Evolutionary conservation across 1,140 invertebrate species (phyloP), one percentile per base, ranked within the genome.

Genomic region (Melitaea cinxia): DNA sequence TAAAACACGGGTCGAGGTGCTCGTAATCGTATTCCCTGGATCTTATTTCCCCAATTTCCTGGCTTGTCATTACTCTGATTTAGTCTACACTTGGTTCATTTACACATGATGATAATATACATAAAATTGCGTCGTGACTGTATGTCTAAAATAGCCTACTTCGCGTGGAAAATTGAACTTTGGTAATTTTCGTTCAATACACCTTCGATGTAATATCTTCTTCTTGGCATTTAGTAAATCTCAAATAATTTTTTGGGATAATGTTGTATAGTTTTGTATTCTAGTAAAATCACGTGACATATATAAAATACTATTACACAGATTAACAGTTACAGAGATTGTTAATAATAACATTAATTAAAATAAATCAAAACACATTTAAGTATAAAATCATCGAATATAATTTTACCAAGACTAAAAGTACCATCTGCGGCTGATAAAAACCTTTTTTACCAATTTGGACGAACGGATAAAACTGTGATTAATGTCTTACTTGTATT

Each of bases 11-110:
- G 57, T 65, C 54, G 63, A 65, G 56, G 49, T 65, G 56, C 56
- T 26, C 33, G 55, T 65, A 59, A 58, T 65, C 56, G 56, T 12
- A 49, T 58, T 59, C 49, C 55, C 50, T 33, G 49, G 56, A 65
- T 65, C 63, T 53, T 56, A 59, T 65, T 59, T 59, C 35, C 49
- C 50, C 63, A 59, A 57, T 58, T 58, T 59, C 56, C 54, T 57
- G 55, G 35, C 33, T 65, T 39, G 49, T 65, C 47, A 58, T 59
- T 65, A 65, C 55, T 59, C 49, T 65, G 55, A 65, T 57, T 65
- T 65, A 57, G 55, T 17, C 37, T 15, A 17, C 5, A 42, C 37
- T 42, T 42, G 37, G 19, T 23, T 47, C 42, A 47, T 47, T 21
- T 47, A 15, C 14, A 45, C 39, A 21, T 45, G 15, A 9, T 21